Evolutionary conservation across 2,888 invertebrate species (phyloP).

Genomic region (Parapristionchus giblindavisi): DNA sequence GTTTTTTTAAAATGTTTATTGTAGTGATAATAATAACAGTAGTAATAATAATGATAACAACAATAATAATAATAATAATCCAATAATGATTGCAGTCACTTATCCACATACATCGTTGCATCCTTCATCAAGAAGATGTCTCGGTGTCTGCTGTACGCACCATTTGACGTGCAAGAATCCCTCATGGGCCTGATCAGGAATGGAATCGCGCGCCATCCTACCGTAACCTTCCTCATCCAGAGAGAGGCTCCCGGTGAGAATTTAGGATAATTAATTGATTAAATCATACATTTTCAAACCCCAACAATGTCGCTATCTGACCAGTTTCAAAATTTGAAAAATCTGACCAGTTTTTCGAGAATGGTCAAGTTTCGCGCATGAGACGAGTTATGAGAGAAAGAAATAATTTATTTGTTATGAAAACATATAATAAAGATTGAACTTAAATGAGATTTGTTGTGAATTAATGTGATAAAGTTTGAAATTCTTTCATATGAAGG

Average conservation of each 20-base stretch:
- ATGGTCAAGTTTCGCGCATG: too few relatives aligned
- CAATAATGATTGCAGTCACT: conserved; percentile 81
- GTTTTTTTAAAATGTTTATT: too few relatives aligned
- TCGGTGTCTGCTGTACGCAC: conserved; percentile 84
- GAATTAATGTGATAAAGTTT: too few relatives aligned
- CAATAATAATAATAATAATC: too few relatives aligned
- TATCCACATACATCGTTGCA: conserved; percentile 88
- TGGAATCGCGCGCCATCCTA: conserved; percentile 85
- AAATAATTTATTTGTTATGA: too few relatives aligned
- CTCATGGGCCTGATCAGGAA: conserved; percentile 86
- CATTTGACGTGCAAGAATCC: conserved; percentile 76
- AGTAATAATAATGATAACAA: not conserved
- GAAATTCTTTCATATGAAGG: too few relatives aligned
- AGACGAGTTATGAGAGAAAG: too few relatives aligned
- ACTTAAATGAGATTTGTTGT: too few relatives aligned
- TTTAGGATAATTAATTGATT: not conserved
- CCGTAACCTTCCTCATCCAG: conserved; percentile 73
- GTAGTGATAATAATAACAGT: too few relatives aligned
- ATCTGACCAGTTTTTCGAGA: too few relatives aligned
- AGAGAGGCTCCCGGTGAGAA: conserved; percentile 43
- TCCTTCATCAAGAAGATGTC: conserved; percentile 90
- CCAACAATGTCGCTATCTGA: not conserved
- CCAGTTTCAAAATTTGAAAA: not conserved
- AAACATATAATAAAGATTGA: too few relatives aligned
- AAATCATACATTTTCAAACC: not conserved